These are phyloP conservation scores for Oxyteleia sp. DNA, from an alignment of 2,888 invertebrate species.

Conservation along the genomic window DNA sequence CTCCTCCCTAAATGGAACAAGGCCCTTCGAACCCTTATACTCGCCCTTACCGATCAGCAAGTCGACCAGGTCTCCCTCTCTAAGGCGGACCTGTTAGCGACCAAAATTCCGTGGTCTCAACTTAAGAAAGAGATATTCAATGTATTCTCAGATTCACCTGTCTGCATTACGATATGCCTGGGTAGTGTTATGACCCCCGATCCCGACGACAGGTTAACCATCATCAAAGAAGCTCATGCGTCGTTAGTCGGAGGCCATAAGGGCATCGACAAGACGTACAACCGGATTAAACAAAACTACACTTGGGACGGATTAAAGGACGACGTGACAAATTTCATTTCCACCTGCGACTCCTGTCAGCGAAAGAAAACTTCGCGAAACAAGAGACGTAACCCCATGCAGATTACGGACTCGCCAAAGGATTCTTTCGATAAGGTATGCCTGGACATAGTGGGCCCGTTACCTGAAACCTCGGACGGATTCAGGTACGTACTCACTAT, in stretches of 20 bases:
- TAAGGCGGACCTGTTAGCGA: background rate
- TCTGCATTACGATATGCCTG: background rate
- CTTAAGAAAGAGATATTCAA: no score
- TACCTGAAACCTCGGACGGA: background rate
- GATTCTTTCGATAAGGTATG: constrained; percentile 7
- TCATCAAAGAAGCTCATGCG: background rate
- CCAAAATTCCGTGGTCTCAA: no score
- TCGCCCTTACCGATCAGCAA: no score
- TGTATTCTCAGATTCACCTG: no score
- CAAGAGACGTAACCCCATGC: constrained; percentile 11
- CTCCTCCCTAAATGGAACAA: no score
- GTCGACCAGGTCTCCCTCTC: no score
- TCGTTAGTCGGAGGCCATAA: background rate
- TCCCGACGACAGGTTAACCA: background rate
- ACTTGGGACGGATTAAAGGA: background rate
- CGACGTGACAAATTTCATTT: constrained; percentile 4
- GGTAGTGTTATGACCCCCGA: background rate
- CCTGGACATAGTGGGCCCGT: constrained; percentile 12
- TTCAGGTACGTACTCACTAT: background rate
- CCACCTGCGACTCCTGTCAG: constrained; percentile 17
- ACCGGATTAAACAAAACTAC: background rate
- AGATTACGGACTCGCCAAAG: constrained; percentile 7
- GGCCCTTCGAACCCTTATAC: no score
- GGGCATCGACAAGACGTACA: background rate
- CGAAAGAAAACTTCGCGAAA: background rate